Conservation (phyloP, 2,113 vertebrate species). For the western clawed frog (Xenopus tropicalis) region UCB_Xtro_10.0 CM004444.2:83088501-83089000, state of each 20-base stretch:
- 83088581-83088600: not conserved
- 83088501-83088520: too few species aligned
- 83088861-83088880: not conserved
- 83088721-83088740: slow-evolving; percentile 1
- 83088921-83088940: too few species aligned
- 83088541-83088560: not conserved
- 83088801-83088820: not conserved
- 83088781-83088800: not conserved
- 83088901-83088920: not conserved
- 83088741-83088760: not conserved
- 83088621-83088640: not conserved
- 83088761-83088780: not conserved
- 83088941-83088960: too few species aligned
- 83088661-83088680: not conserved
- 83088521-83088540: not conserved
- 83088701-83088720: slow-evolving; percentile 2
- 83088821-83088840: not conserved
- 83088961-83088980: too few species aligned
- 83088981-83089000: too few species aligned
- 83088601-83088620: slow-evolving; percentile 2
- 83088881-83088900: not conserved
- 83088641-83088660: not conserved
- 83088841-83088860: not conserved
- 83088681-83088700: slow-evolving; percentile 5
- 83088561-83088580: not conserved